phyloP scores from a whole-genome alignment of 2,888 invertebrate species.

The Noctua comes region DNA sequence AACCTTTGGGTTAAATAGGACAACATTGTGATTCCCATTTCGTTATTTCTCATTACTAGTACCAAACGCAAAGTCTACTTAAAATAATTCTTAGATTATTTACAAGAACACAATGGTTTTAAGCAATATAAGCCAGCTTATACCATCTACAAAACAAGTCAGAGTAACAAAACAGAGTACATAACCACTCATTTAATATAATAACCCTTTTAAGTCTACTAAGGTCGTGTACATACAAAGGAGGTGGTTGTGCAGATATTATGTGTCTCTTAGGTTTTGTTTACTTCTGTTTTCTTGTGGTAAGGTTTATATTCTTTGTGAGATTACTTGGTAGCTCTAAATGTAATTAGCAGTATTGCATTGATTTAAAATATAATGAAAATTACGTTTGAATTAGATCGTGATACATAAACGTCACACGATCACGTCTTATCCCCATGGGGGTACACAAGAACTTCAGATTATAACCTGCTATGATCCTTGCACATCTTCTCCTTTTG shows the following conservation, averaged over 20 bases:
- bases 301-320: neutral
- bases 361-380: neutral
- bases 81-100: neutral
- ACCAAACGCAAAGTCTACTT: neutral
- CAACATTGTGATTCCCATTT: neutral
- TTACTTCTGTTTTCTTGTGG: neutral
- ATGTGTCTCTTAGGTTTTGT: neutral
- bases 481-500: neutral
- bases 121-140: neutral
- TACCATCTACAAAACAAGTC: constrained; percentile 4
- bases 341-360: neutral
- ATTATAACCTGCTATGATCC: neutral
- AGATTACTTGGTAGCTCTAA: neutral
- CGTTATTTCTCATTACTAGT: neutral
- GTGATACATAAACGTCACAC: neutral
- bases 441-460: neutral
- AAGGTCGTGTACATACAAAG: constrained; percentile 15
- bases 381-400: neutral
- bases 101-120: neutral
- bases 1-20: neutral
- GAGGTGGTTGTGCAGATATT: neutral
- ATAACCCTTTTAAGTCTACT: constrained; percentile 15
- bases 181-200: constrained; percentile 31
- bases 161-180: neutral
- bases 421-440: neutral